These are phyloP conservation scores for Mohoua ochrocephala DNA, from an alignment of 2,113 vertebrate genomes.

Conservation along the genomic window DNA sequence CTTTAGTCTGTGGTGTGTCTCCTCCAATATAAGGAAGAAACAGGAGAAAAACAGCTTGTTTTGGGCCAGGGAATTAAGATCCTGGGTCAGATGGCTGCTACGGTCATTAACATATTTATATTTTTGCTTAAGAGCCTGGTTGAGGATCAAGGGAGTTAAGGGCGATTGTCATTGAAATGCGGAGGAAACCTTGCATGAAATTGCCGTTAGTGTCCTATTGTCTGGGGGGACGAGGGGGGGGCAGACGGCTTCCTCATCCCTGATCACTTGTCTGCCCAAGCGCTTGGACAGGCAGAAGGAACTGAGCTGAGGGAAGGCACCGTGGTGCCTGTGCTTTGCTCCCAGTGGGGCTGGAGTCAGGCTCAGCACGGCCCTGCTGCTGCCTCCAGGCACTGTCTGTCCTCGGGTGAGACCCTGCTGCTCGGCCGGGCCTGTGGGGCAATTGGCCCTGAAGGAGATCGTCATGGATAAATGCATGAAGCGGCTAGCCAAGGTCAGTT, in stretches of 20 bases:
- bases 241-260: background rate
- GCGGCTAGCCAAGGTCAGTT: conserved; percentile 50
- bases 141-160: conserved; percentile 55
- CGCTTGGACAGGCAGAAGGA: background rate
- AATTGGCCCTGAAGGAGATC: background rate
- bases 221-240: background rate
- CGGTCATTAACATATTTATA: conserved; percentile 60
- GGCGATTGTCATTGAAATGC: conserved; percentile 65
- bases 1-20: background rate
- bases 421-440: background rate
- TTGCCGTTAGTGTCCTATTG: conserved; percentile 66
- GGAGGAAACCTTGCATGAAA: conserved; percentile 76
- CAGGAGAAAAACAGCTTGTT: background rate
- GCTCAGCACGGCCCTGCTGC: background rate
- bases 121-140: conserved; percentile 59
- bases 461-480: conserved; percentile 45
- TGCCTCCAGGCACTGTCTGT: background rate
- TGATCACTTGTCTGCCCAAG: conserved; percentile 32
- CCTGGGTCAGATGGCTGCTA: conserved; percentile 40
- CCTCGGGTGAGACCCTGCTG: background rate
- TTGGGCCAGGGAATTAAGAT: conserved; percentile 8
- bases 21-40: background rate
- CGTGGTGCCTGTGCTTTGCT: background rate
- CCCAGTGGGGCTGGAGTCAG: background rate
- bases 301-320: background rate